phyloP scores from a whole-genome alignment of 2,797 vertebrate species.

The Peromyscus nudipes region DNA sequence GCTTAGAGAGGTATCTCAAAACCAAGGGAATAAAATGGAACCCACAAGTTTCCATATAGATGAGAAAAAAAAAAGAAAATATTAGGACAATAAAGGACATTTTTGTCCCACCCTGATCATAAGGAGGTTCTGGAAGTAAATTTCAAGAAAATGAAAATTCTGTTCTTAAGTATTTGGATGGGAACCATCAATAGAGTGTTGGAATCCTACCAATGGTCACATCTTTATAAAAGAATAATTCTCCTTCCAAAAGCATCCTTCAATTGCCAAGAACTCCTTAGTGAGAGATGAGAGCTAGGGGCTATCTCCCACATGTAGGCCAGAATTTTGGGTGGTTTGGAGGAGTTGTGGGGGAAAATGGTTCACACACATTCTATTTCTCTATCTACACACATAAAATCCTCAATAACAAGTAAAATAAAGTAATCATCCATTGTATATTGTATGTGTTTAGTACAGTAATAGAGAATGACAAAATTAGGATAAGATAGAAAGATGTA shows the following conservation, averaged over 20 bases:
- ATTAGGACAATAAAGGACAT: neutral
- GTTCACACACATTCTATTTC: neutral
- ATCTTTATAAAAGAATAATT: neutral
- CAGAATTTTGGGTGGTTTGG: neutral
- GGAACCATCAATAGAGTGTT: neutral
- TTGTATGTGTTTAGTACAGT: neutral
- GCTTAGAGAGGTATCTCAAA: neutral
- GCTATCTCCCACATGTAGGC: neutral
- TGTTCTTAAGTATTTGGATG: neutral
- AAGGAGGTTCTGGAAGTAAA: neutral
- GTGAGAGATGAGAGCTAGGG: neutral
- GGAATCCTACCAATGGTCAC: no score
- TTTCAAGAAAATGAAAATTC: neutral
- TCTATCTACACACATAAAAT: neutral
- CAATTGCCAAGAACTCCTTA: neutral
- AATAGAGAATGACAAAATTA: neutral
- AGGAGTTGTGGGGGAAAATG: neutral
- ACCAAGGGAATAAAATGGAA: neutral
- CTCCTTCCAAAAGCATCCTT: neutral
- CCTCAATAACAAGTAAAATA: neutral
- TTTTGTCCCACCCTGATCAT: neutral
- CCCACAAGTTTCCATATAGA: neutral
- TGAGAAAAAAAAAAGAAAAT: neutral
- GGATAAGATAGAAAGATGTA: neutral
- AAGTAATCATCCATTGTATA: neutral